These are phyloP conservation scores for Meandrusa payeni DNA, from an alignment of 2,888 invertebrate species.

Conservation along the genomic window DNA sequence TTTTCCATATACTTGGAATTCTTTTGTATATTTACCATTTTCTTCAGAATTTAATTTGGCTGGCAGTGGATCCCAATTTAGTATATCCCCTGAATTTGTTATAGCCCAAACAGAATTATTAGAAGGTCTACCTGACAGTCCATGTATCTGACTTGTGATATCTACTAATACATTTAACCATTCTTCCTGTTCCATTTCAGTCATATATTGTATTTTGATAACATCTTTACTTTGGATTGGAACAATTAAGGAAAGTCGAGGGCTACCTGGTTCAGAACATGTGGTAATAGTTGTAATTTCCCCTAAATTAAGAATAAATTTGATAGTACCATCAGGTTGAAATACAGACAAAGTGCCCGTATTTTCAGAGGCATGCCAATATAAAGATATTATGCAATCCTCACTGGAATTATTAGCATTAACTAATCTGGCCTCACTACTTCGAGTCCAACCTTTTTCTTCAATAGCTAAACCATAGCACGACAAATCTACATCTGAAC, in stretches of 20 bases:
- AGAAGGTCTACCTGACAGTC: conserved; percentile 85
- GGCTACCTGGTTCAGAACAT: conserved; percentile 90
- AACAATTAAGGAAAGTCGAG: conserved; percentile 87
- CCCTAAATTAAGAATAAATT: conserved; percentile 86
- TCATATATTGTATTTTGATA: conserved; percentile 88
- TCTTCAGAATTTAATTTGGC: conserved; percentile 78
- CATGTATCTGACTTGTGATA: conserved; percentile 88
- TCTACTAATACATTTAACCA: conserved; percentile 92
- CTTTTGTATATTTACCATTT: conserved; percentile 80
- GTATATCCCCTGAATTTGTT: conserved; percentile 89
- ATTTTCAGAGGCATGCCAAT: conserved; percentile 88
- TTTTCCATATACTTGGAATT: conserved; percentile 86
- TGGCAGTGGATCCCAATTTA: conserved; percentile 87
- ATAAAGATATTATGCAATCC: conserved; percentile 89
- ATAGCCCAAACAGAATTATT: conserved; percentile 89
- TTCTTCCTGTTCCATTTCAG: conserved; percentile 93
- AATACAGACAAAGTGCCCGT: conserved; percentile 88
- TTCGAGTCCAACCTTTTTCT: conserved; percentile 92
- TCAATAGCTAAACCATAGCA: conserved; percentile 90
- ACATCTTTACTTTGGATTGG: conserved; percentile 82
- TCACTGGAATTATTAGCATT: conserved; percentile 80
- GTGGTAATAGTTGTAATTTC: conserved; percentile 89
- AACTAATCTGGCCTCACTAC: conserved; percentile 88
- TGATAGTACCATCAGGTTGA: conserved; percentile 89
- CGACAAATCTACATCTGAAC: conserved; percentile 73